Evolutionary conservation across 2,113 vertebrate species (phyloP), one percentile per base, ranked within the genome.

Genomic region (Acanthochromis polyacanthus): DNA sequence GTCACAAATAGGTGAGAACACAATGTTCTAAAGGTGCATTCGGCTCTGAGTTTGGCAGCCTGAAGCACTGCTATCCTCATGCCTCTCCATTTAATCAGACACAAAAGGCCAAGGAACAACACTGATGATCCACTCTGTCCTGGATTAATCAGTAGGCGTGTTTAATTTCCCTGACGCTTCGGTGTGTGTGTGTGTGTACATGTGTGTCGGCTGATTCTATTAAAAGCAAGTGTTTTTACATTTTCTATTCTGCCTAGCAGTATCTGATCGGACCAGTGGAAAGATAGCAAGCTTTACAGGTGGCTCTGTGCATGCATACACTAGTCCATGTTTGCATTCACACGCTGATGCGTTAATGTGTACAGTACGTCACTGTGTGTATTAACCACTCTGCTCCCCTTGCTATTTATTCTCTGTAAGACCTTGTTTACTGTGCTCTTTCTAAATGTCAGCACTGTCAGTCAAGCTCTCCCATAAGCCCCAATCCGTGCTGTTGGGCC

Each of bases 391-490:
- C 46, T 22, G 52, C 75, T 78, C 67, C 58, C 36, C n/a, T 2
- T 88, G 85, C 76, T 93, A 86, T 94, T 95, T 93, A 89, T 94
- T 88, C 73, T 80, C 25, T 66, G 67, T 57, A 71, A 89, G 87
- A 80, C 81, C 82, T 84, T 93, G 92, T 93, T 93, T 92, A 94
- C 86, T 87, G 80, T 88, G 88, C 89, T 91, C 87, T 91, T 92
- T 90, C 79, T 86, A 94, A 94, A 94, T 95, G 94, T 94, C 93
- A 94, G 79, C 72, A 66, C 89, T 91, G 94, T 92, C 94, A 92
- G 75, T 94, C 93, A 92, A 75, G 75, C 56, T 75, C 69, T 84
- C 80, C 76, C 81, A 85, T 88, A 91, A 88, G 79, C 70, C 70
- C 63, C 67, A 55, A 75, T 85, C 83, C 57, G 67, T 82, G 81